Conservation (phyloP, 2,797 vertebrate genomes). For the Gallirallus australis region DNA sequence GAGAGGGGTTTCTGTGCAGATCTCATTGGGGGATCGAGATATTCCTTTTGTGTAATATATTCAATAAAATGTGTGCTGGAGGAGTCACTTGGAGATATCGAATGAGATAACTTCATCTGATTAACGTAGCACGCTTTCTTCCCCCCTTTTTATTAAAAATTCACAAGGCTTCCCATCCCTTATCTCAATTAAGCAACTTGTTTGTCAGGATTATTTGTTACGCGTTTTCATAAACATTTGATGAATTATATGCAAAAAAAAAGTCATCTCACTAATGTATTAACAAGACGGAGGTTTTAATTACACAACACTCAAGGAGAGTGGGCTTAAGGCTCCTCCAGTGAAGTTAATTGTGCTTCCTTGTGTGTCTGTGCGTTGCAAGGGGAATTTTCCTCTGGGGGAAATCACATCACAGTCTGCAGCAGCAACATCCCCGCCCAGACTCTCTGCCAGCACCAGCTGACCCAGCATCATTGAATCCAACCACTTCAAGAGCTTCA, state of each 20-base stretch:
- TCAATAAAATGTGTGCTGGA: neutral
- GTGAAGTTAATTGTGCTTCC: constrained; percentile 18
- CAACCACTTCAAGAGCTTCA: neutral
- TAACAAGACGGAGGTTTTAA: constrained; percentile 60
- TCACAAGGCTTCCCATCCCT: constrained; percentile 71
- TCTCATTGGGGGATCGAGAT: neutral
- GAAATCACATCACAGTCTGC: neutral
- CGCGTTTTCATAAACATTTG: constrained; percentile 74
- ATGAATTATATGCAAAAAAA: constrained; percentile 69
- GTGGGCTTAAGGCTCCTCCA: neutral
- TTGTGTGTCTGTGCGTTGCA: neutral
- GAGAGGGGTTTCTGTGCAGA: neutral
- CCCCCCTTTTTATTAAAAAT: constrained; percentile 73
- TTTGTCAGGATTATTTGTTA: constrained; percentile 71
- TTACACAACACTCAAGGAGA: constrained; percentile 43
- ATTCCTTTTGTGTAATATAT: neutral
- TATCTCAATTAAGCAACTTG: constrained; percentile 66
- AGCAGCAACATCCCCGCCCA: neutral
- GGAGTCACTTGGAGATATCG: constrained; percentile 19
- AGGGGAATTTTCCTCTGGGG: neutral
- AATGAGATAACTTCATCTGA: constrained; percentile 48
- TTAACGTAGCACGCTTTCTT: constrained; percentile 33
- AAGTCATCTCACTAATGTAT: constrained; percentile 52
- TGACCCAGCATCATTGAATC: accelerated
- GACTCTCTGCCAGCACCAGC: neutral